These are phyloP conservation scores for Egretta garzetta DNA, from an alignment of 2,113 vertebrate species.

Conservation along the genomic window DNA sequence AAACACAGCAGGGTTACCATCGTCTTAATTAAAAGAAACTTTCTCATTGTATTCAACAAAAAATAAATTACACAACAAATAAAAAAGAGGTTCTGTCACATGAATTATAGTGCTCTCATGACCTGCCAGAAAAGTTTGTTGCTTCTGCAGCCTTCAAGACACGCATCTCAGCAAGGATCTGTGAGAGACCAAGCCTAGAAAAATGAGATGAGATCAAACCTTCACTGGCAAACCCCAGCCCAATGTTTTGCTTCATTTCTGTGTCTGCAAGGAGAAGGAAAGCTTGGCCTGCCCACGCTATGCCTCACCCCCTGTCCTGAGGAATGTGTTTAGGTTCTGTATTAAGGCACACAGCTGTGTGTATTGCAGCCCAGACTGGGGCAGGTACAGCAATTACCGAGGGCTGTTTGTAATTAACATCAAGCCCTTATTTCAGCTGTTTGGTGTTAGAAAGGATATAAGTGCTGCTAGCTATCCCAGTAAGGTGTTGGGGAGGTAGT, in stretches of 20 bases:
- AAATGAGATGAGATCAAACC: neutral
- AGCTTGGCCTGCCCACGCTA: neutral
- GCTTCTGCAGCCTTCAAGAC: neutral
- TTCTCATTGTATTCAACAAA: neutral
- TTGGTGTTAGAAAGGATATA: neutral
- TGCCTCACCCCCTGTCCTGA: neutral
- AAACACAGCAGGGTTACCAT: slow-evolving; percentile 23
- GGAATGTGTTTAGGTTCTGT: neutral
- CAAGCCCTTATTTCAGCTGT: neutral
- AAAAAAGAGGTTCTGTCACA: neutral
- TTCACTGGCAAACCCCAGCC: neutral
- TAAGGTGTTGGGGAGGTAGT: neutral
- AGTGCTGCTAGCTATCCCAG: neutral
- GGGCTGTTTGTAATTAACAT: neutral
- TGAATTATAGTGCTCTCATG: neutral
- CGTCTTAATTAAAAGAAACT: slow-evolving; percentile 41
- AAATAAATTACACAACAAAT: neutral
- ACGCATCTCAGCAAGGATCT: neutral
- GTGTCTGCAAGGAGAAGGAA: neutral
- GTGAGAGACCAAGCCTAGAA: neutral
- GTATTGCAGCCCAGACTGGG: neutral
- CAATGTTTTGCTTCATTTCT: neutral
- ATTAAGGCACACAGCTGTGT: neutral
- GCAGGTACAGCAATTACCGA: neutral
- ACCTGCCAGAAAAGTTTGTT: neutral